Conservation (phyloP, 2,113 vertebrate genomes). For the Phyllostomus hastatus region DNA sequence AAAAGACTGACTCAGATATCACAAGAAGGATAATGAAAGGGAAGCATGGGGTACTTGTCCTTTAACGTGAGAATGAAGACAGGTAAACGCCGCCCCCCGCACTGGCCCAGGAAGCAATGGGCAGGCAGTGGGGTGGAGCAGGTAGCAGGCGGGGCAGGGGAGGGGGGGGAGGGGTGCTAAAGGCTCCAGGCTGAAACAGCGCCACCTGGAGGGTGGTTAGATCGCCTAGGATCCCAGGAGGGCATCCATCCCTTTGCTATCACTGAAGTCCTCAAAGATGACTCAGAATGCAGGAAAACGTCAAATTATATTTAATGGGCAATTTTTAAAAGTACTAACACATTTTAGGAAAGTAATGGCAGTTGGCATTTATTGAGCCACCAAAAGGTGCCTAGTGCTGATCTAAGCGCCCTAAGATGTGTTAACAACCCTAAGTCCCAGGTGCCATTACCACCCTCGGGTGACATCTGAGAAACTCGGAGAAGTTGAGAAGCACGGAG, state of each 20-base stretch:
- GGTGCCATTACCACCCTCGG: no score
- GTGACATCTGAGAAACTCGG: neutral
- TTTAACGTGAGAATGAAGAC: neutral
- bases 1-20: neutral
- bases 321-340: neutral
- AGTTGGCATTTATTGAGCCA: neutral
- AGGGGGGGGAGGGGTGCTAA: neutral
- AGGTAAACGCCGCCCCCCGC: neutral
- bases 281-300: neutral
- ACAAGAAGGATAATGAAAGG: neutral
- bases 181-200: neutral
- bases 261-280: neutral
- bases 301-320: neutral
- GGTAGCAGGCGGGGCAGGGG: neutral
- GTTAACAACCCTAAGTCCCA: neutral
- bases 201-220: neutral
- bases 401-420: neutral
- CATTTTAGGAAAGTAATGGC: neutral
- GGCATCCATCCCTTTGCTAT: neutral
- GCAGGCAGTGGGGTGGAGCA: neutral
- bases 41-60: neutral
- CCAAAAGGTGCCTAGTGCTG: neutral
- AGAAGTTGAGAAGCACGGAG: neutral
- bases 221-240: accelerated
- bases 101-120: neutral